Evolutionary conservation across 2,113 vertebrate species (phyloP).

Genomic region (Synodontis membranacea): DNA sequence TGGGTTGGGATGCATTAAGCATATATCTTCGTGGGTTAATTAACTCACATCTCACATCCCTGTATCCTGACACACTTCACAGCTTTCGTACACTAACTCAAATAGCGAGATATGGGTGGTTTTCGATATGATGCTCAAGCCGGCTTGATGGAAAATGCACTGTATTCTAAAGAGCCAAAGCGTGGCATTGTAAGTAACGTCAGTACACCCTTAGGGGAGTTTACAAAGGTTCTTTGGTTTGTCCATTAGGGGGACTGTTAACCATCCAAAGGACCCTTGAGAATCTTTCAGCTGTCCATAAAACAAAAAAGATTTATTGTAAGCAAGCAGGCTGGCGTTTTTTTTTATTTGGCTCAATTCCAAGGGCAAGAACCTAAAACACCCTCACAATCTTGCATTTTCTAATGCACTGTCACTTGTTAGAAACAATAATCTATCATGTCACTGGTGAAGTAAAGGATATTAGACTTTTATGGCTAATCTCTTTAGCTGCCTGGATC

Average conservation of each 20-base stretch:
- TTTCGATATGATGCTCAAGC: neutral
- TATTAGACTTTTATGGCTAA: neutral
- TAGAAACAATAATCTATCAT: neutral
- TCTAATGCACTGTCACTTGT: neutral
- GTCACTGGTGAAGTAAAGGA: neutral
- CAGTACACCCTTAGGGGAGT: neutral
- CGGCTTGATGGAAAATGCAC: neutral
- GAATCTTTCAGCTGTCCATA: neutral
- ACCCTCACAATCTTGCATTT: neutral
- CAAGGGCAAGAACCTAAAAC: neutral
- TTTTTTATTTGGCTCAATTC: neutral
- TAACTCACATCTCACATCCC: conserved; percentile 56
- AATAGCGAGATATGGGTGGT: neutral
- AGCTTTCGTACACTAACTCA: neutral
- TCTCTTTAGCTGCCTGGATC: neutral
- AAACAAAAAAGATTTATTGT: neutral
- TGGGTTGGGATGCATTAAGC: neutral
- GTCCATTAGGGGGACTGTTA: neutral
- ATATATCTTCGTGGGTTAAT: conserved; percentile 49
- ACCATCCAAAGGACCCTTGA: neutral
- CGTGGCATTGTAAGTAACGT: neutral
- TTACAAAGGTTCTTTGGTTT: neutral
- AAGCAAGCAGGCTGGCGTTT: neutral
- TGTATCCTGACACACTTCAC: conserved; percentile 52
- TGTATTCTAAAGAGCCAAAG: neutral